Conservation (phyloP, 2,113 vertebrate genomes). For the Melanerpes formicivorus region DNA sequence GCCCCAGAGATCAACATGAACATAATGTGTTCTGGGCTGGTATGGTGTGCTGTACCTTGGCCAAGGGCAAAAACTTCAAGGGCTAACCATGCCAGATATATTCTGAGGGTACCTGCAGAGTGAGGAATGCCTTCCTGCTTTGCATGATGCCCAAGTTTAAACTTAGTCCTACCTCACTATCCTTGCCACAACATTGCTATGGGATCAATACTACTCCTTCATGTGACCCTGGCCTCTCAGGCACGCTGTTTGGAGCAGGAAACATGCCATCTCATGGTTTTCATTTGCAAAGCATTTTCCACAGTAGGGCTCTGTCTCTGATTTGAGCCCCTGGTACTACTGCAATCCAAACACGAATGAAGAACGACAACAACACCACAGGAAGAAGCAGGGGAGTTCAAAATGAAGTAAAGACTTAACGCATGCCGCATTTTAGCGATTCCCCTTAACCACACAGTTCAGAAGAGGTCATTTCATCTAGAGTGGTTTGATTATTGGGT, state of each 20-base stretch:
- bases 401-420: not conserved
- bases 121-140: not conserved
- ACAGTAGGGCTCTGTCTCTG: not conserved
- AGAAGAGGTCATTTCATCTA: not conserved
- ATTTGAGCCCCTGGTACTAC: not conserved
- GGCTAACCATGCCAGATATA: not conserved
- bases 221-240: not conserved
- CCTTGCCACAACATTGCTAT: not conserved
- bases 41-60: too few relatives aligned
- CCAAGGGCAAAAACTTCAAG: not conserved
- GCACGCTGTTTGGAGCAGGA: not conserved
- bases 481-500: not conserved
- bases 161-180: not conserved
- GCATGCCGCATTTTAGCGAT: not conserved
- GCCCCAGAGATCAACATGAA: not conserved
- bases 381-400: not conserved
- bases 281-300: not conserved
- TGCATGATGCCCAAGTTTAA: fast-evolving
- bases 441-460: not conserved
- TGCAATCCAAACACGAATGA: not conserved
- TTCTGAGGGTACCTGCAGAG: fast-evolving
- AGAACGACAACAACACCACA: not conserved
- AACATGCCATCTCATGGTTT: not conserved
- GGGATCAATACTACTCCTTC: not conserved
- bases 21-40: too few relatives aligned